Evolutionary conservation across 2,797 vertebrate genomes (phyloP).

Genomic region (Sarcophilus harrisii): DNA sequence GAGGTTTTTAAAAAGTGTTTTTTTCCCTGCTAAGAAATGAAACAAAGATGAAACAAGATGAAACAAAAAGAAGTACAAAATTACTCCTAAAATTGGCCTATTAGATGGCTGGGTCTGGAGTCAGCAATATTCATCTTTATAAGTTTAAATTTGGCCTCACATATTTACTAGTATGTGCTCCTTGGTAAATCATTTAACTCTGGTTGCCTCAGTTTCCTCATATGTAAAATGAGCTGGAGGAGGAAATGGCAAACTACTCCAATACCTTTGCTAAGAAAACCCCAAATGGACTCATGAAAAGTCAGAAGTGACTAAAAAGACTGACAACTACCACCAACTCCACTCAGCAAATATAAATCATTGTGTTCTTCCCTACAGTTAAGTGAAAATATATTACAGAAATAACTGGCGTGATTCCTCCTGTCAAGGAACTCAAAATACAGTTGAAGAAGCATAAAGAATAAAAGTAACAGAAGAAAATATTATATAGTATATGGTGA

Average conservation of each 20-base stretch:
- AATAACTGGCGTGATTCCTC: not conserved
- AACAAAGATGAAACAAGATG: not conserved
- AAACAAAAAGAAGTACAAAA: not conserved
- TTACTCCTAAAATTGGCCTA: not conserved
- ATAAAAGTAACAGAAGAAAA: not conserved
- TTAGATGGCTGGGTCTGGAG: not conserved
- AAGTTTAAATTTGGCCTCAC: not conserved
- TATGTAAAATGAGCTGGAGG: not conserved
- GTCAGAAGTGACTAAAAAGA: not conserved
- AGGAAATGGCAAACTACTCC: not conserved
- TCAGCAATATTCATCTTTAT: not conserved
- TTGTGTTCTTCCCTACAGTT: not conserved
- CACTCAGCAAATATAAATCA: not conserved
- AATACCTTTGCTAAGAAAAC: not conserved
- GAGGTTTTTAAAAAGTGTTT: not conserved
- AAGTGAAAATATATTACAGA: not conserved
- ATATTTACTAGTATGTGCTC: not conserved
- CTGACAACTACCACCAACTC: not conserved
- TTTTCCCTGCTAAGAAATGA: not conserved
- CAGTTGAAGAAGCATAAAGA: not conserved
- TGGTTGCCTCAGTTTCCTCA: not conserved
- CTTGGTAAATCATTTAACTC: not conserved
- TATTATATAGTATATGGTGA: not conserved
- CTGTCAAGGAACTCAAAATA: not conserved
- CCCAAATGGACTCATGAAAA: not conserved